phyloP scores from a whole-genome alignment of 2,888 invertebrate species.

The Tetropium fuscum region DNA sequence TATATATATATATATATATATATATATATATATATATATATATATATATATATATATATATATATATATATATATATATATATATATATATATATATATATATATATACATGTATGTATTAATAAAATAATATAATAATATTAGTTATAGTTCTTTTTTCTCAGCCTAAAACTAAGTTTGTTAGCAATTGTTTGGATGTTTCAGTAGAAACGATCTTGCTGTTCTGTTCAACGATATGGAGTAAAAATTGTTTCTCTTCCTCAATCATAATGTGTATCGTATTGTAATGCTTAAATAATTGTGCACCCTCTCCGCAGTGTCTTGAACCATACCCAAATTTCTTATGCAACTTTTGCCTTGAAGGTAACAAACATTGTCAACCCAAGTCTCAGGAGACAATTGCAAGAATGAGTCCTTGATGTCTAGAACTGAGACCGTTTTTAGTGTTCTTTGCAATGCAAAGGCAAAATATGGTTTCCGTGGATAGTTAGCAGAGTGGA shows the following conservation, averaged over 20 bases:
- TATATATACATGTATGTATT: too few species aligned
- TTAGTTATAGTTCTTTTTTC: not conserved
- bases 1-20: too few species aligned
- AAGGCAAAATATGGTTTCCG: not conserved
- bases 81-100: too few species aligned
- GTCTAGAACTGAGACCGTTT: not conserved
- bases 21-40: too few species aligned
- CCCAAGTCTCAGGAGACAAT: not conserved
- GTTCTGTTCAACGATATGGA: too few species aligned
- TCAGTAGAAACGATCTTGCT: too few species aligned
- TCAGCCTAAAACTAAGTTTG: too few species aligned
- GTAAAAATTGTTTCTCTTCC: not conserved
- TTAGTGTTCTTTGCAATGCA: not conserved
- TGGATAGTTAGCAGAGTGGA: too few species aligned
- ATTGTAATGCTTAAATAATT: constrained; percentile 3
- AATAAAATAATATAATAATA: not conserved
- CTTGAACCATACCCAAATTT: not conserved
- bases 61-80: too few species aligned
- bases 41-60: too few species aligned
- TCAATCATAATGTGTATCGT: not conserved
- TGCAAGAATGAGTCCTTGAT: constrained; percentile 3
- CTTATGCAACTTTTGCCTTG: not conserved
- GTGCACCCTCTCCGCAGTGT: not conserved
- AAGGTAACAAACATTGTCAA: not conserved
- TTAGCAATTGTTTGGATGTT: too few species aligned